Base-by-base conservation (phyloP, 2,888 invertebrate genomes). In the Choristoneura rosaceana region DNA sequence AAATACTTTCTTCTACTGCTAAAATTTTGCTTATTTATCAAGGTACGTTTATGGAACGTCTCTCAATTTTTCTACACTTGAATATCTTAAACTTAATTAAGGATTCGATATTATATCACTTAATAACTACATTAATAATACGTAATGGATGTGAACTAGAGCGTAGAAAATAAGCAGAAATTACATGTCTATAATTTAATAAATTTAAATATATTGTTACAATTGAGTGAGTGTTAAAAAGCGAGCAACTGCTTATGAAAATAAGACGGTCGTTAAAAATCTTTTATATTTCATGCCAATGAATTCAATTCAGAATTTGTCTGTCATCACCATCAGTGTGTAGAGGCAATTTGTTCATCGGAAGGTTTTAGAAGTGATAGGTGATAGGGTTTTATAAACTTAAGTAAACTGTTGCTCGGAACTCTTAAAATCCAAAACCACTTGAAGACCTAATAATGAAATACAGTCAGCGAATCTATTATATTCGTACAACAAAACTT, bases 401-500 rank as follows among this genome's bases (percentile, higher is more conserved):
- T 9, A 58, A 33, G n/a, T 58, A 33, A 33, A 3, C 12, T 12
- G 9, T 34, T 59, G 14, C n/a, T 34, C n/a, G 59, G 2, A 59
- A n/a, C n/a, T n/a, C 34, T 34, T 15, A 1, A 58, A 58, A 58
- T 12, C 12, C 4, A 33, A 25, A 25, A 58, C 12, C 4, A 25
- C 25, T 58, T 33, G 9, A 59, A 25, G 12, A 52, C 25, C 25
- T 55, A 10, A 25, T 17, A 25, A 55, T 55, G 3, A 25, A 55
- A 25, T 17, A 10, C 10, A 38, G 59, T 59, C 38, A 59, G 38
- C 34, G n/a, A n/a, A 33, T 34, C n/a, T 38, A 38, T 17, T 10
- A 43, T 12, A 43, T 8, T 9, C 2, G 76, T 78, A 77, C 74
- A 78, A 77, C 73, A 73, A 33, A 75, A 55, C 17, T 17, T 50